Evolutionary conservation across 2,888 invertebrate genomes (phyloP).

Genomic region (Odiellus spinosus): DNA sequence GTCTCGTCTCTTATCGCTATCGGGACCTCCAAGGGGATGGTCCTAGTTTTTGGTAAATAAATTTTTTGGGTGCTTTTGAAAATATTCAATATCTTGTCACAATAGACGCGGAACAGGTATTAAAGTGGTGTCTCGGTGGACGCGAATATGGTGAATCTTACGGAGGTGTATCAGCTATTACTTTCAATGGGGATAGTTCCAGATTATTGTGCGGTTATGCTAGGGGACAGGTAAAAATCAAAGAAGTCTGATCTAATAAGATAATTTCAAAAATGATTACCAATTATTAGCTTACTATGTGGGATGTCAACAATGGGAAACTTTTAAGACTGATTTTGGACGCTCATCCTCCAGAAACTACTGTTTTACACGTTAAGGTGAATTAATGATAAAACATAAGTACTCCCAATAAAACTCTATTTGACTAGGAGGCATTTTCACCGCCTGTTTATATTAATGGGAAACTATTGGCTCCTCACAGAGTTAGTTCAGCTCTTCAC

Average conservation of each 20-base stretch:
- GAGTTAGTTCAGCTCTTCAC: too few relatives aligned
- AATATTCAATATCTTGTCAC: background rate
- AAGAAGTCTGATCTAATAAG: too few relatives aligned
- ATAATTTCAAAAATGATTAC: too few relatives aligned
- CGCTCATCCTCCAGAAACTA: conserved; percentile 66
- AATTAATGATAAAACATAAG: too few relatives aligned
- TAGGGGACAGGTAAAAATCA: conserved; percentile 43
- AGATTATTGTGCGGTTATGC: conserved; percentile 63
- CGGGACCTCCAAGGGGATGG: conserved; percentile 83
- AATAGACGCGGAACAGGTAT: conserved; percentile 47
- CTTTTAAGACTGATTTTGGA: conserved; percentile 52
- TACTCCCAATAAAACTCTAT: too few relatives aligned
- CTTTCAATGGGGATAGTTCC: conserved; percentile 72
- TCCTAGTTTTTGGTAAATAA: conserved; percentile 62
- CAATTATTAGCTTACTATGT: conserved; percentile 54
- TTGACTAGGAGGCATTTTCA: too few relatives aligned
- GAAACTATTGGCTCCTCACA: too few relatives aligned
- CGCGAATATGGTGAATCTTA: conserved; percentile 51
- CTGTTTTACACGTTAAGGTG: conserved; percentile 55
- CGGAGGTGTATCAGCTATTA: conserved; percentile 44
- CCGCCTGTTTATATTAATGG: too few relatives aligned
- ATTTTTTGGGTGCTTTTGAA: too few relatives aligned
- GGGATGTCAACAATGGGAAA: conserved; percentile 62
- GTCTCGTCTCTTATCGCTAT: conserved; percentile 63
- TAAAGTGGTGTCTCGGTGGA: conserved; percentile 67